phyloP scores from a whole-genome alignment of 2,888 invertebrate genomes.

The Lumbricus terrestris region DNA sequence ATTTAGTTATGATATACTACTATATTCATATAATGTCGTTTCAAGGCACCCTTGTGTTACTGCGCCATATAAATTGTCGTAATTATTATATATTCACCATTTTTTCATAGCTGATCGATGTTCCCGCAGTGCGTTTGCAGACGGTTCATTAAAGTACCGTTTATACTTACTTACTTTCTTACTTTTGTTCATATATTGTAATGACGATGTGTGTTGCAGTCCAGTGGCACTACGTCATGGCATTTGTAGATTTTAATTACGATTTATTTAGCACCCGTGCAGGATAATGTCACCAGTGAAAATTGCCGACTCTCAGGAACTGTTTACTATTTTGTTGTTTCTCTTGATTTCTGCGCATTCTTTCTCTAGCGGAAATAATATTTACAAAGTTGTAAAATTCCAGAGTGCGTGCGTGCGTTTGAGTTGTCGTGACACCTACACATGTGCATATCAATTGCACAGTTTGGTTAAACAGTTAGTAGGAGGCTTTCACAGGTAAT shows the following conservation, averaged over 20 bases:
- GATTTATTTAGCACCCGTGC: too few relatives aligned
- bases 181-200: not conserved
- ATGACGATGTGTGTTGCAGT: not conserved
- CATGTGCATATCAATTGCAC: not conserved
- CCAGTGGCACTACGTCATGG: too few relatives aligned
- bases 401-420: not conserved
- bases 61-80: too few relatives aligned
- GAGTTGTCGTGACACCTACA: not conserved
- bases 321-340: not conserved
- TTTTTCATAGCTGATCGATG: too few relatives aligned
- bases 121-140: too few relatives aligned
- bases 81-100: too few relatives aligned
- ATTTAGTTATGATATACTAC: too few relatives aligned
- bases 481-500: not conserved
- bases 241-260: too few relatives aligned
- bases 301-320: not conserved
- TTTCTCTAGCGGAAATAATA: not conserved
- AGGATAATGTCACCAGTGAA: not conserved
- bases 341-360: not conserved
- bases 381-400: not conserved
- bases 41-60: too few relatives aligned
- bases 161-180: too few relatives aligned
- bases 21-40: too few relatives aligned
- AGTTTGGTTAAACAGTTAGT: conserved; percentile 3
- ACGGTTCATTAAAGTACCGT: too few relatives aligned